Evolutionary conservation across 2,797 vertebrate species (phyloP), one percentile per base, ranked within the genome.

Genomic region (Brotula barbata): DNA sequence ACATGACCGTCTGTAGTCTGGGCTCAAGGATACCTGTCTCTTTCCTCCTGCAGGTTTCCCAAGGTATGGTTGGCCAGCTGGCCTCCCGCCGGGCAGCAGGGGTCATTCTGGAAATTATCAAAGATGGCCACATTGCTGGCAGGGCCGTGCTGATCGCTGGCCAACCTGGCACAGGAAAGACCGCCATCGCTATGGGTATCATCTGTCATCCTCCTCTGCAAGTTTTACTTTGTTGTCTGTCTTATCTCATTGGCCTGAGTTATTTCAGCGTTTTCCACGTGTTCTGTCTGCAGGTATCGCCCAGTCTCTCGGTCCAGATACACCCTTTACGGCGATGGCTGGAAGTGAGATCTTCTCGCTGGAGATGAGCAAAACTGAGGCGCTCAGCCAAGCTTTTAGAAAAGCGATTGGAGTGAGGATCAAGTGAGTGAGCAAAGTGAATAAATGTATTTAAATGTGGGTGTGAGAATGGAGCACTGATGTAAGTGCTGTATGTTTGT

Each of bases 301-400:
- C 0, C 95, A 97, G 83, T 93, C 94, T 0, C 90, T 97, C 51
- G 96, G 95, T 1, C 71, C 85, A 0, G 95, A 97, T 63, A 98
- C 95, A 0, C 96, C 95, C 0, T 97, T 98, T 84, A 96, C 95
- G 2, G 94, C 95, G 9, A 77, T 98, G 17, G 93, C 95, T 0
- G 95, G 94, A 21, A 96, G 95, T 51, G 96, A 98, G 84, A 96
- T 98, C 77, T 98, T 95, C 84, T 97, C 95, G 36, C 81, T 97
- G 73, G 96, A 98, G 79, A 97, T 98, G 95, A 96, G 95, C 89
- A 96, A 96, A 80, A 98, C 96, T 0, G 96, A 98, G 63, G 93
- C 96, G 0, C 90, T 98, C 42, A 97, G 94, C 3, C 96, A 98
- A 80, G 88, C 96, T 48, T 97, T 97, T 78, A 93, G 95, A 5